Evolutionary conservation across 2,113 vertebrate species (phyloP), one percentile per base, ranked within the genome.

Genomic region (Boleophthalmus pectinirostris): DNA sequence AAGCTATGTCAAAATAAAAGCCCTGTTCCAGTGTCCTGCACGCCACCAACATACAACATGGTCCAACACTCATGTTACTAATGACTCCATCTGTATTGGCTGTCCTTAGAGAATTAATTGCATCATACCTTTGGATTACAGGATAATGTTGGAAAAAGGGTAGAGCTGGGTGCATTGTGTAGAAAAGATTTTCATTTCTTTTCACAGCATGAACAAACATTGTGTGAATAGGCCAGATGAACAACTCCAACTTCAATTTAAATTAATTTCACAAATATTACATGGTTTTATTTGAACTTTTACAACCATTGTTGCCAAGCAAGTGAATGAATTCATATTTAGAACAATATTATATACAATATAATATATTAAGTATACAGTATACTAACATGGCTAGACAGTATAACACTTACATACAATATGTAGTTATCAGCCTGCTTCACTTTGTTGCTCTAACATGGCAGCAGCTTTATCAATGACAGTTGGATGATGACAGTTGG

Each of bases 1-100:
- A 97, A 84, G 93, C 94, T 81, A 89, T 94, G 1, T 89, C 95
- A 5, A 99, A 98, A 92, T 97, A 93, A 94, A 68, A 61, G 25
- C 56, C 53, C 46, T 18, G 13, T 18, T 75, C 79, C 33, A 35
- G 69, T 70, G 24, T 81, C 69, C 81, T 77, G 79, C 80, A 74
- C 80, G 66, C 29, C 77, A 25, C 73, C 75, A 23, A 71, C 64
- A 72, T 14, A 23, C 77, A 77, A 56, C 75, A 57, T 73, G 60
- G 77, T 83, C 77, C 29, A 66, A 82, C 78, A 70, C 70, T 64
- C 64, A 67, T 81, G 79, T 87, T 70, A 64, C 69, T 60, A 72
- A 77, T 43, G 54, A 80, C 75, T 73, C 69, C 79, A 81, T 81
- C 80, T 61, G 78, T 84, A 72, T 74, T 68, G 60, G 76, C 66